Conservation (phyloP, 2,888 invertebrate genomes). For the Meliscaeva auricollis region DNA sequence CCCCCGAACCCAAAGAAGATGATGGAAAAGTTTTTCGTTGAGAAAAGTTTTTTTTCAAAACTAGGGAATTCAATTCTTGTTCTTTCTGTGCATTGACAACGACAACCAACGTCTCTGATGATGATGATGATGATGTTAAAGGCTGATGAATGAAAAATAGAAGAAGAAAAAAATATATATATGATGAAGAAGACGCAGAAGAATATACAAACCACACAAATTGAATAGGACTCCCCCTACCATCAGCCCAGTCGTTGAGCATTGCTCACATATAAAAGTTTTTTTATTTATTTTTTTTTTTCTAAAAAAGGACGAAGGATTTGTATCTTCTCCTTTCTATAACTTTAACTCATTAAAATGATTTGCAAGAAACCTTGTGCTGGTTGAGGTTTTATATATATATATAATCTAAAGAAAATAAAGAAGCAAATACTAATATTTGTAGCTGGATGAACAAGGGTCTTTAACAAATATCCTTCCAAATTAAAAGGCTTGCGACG, state of each 20-base stretch:
- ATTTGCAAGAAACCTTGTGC: constrained; percentile 55
- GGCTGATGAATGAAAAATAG: constrained; percentile 56
- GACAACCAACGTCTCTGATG: constrained; percentile 39
- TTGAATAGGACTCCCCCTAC: constrained; percentile 57
- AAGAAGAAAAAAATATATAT: constrained; percentile 23
- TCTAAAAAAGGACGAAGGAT: constrained; percentile 30
- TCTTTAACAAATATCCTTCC: constrained; percentile 45
- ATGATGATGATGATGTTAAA: constrained; percentile 60
- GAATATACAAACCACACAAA: constrained; percentile 66
- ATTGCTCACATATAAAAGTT: constrained; percentile 35
- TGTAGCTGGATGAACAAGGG: background rate
- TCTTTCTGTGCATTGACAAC: constrained; percentile 63
- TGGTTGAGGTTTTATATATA: background rate
- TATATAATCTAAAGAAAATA: background rate
- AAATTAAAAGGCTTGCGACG: constrained; percentile 44
- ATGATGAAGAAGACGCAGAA: constrained; percentile 36
- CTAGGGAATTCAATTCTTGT: constrained; percentile 53
- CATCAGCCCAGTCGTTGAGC: constrained; percentile 14
- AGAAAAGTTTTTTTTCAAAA: constrained; percentile 48
- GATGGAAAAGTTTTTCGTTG: constrained; percentile 66
- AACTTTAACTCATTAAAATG: constrained; percentile 75
- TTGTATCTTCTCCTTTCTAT: constrained; percentile 36
- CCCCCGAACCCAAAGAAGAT: constrained; percentile 62
- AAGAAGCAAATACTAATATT: no score
- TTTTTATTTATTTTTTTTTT: constrained; percentile 8